Evolutionary conservation across 2,888 invertebrate genomes (phyloP), one percentile per base, ranked within the genome.

Genomic region (Clivina fossor): DNA sequence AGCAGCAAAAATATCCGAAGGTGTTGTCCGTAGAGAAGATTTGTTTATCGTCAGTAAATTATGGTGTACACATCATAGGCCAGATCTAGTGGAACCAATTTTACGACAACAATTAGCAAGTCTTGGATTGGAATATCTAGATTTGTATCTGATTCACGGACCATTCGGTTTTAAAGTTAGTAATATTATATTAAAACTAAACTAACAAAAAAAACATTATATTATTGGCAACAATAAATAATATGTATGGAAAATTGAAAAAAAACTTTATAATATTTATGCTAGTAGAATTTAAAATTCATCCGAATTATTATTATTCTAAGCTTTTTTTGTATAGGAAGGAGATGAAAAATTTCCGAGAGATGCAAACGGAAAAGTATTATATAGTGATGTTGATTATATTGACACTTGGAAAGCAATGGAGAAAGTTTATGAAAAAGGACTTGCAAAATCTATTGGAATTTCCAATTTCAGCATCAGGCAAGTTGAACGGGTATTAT

Each of bases 101-200:
- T 73, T 91, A 16, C 79, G 80, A 65, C 76, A 78, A 49, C 84
- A 89, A 0, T 71, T 96, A n/a, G 74, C 78, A 13, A 82, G 89
- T 71, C 78, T 96, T 9, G 82, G 84, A 4, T 66, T 93, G 0
- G 76, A 84, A 0, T 94, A 95, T 67, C 65, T 96, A 44, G 93
- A 95, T 72, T 77, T 95, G 30, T 95, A 93, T 68, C 78, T 95
- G 5, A 89, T 95, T 30, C 95, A 95, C 71, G 95, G 94, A 93
- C 95, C 95, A 1, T 81, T 89, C 69, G 92, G 81, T 0, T 92
- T 86, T 67, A 83, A 88, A 78, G 90, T 86, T 64, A 11, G 26
- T 38, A 43, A 26, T n/a, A n/a, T n/a, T n/a, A n/a, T n/a, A n/a
- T n/a, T n/a, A n/a, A n/a, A n/a, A n/a, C n/a, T n/a, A n/a, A n/a